Evolutionary conservation across 1,140 invertebrate species (phyloP), one percentile per base, ranked within the genome.

Genomic region (Drosophila neocordata): DNA sequence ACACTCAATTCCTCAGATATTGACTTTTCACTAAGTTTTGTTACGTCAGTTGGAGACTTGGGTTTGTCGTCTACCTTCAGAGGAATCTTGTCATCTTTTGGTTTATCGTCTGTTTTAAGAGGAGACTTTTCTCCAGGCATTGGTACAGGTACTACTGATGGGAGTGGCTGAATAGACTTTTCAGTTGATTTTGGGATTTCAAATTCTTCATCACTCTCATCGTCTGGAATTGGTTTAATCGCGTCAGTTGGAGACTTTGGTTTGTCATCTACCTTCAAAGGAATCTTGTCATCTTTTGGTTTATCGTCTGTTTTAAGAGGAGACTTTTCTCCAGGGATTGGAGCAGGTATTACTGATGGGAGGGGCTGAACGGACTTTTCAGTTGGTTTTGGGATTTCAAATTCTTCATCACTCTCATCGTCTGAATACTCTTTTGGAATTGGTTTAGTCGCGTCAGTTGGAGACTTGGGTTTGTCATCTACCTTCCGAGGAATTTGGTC

Each of bases 401-500:
- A 34, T 34, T 34, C 31, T 34, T 34, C 31, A 34, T 34, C 31
- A 9, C 31, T 34, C 8, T 34, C 31, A 34, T 34, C 31, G 1
- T 34, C 31, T 34, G 31, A 38, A 24, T 22, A 35, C 4, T 58
- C 12, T 27, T 58, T 35, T 4, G 13, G n/a, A 58, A 58, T 37
- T 37, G 34, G 37, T 35, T 59, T 41, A n/a, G 4, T 12, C n/a
- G 15, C 5, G 7, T 55, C 53, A 55, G n/a, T 18, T 9, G 56
- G 13, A 13, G n/a, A 31, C 38, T 48, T 57, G 1, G 38, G 38
- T 65, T 58, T 65, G 9, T 65, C 52, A 1, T 57, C 51, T 38
- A 18, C 13, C 1, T 53, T 66, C 0, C 31, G 11, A n/a, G 41
- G 44, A 15, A n/a, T 4, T 31, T 62, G 52, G 9, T 62, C 44